Evolutionary conservation across 2,113 vertebrate genomes (phyloP), one percentile per base, ranked within the genome.

Genomic region (Narcine bancroftii): DNA sequence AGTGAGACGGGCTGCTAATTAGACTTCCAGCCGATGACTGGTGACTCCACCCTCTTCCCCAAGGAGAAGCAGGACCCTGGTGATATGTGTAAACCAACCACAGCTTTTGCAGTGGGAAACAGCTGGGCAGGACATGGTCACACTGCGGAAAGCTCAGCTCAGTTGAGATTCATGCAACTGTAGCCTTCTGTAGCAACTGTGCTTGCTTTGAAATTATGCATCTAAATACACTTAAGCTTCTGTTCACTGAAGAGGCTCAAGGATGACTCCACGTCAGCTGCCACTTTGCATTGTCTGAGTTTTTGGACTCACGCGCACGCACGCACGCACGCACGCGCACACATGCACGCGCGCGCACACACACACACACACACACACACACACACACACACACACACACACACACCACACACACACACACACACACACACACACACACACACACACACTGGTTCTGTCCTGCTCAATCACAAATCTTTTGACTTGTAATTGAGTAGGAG

Each of bases 51-150:
- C 53, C 53, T 87, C 81, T 87, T 87, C 53, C 81, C 81, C 26
- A n/a, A 87, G 53, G 33, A 87, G 81, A 87, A 87, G 53, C 81
- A n/a, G 53, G 81, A 60, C 81, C n/a, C 53, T 36, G 53, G 81
- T 63, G 81, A 36, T 36, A 56, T 85, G 53, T 63, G 19, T 19
- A 60, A n/a, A 87, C 45, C 36, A 53, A 87, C 81, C 81, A 87
- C 81, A 87, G 81, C 81, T 87, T 50, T 17, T 63, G n/a, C 33
- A 87, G 81, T 87, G 81, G 81, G 81, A 87, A 87, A 87, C 81
- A 87, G 81, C 53, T 60, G 53, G 13, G n/a, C 53, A 87, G 81
- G 53, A 87, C 81, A 60, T 39, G 53, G 53, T 87, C 81, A 87
- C 81, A 87, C 53, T 87, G 17, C 33, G n/a, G 81, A 26, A 53